Evolutionary conservation across 2,797 vertebrate species (phyloP).

Genomic region (Oreortyx pictus): DNA sequence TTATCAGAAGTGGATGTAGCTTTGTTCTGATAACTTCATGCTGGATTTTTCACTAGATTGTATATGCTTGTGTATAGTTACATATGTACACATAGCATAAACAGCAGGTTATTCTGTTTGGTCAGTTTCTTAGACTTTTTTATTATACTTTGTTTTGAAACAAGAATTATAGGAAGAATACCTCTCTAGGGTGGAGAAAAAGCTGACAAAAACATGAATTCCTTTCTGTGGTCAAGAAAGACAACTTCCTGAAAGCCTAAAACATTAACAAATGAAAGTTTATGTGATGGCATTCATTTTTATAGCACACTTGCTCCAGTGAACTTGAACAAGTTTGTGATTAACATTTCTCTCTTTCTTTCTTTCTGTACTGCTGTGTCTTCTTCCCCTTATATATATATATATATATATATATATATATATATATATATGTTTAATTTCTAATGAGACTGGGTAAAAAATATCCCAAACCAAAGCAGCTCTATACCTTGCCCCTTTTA

Average conservation of each 20-base stretch:
- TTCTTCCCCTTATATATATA: neutral
- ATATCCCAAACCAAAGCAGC: neutral
- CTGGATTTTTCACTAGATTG: neutral
- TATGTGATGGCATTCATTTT: neutral
- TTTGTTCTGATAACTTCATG: slow-evolving; percentile 26
- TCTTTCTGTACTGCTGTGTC: neutral
- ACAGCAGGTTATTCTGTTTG: slow-evolving; percentile 13
- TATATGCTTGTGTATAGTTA: neutral
- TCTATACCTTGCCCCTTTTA: neutral
- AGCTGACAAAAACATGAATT: neutral
- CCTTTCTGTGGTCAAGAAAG: slow-evolving; percentile 1
- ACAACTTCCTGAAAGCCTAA: neutral
- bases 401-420: neutral
- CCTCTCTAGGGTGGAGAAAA: neutral
- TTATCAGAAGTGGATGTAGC: slow-evolving; percentile 12
- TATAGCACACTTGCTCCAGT: neutral
- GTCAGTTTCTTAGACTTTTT: slow-evolving; percentile 20
- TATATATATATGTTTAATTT: neutral
- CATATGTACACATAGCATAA: too few species aligned
- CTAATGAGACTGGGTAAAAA: neutral
- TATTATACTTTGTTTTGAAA: slow-evolving; percentile 10
- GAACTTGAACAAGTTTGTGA: neutral
- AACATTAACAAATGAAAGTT: neutral
- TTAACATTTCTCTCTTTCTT: neutral
- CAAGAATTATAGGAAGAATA: neutral